Percentiles rank a stretch among this genome's conserved stretches.
These are phyloP conservation scores for Spodoptera exigua DNA, from an alignment of 2,888 invertebrate genomes.

Conservation along the genomic window DNA sequence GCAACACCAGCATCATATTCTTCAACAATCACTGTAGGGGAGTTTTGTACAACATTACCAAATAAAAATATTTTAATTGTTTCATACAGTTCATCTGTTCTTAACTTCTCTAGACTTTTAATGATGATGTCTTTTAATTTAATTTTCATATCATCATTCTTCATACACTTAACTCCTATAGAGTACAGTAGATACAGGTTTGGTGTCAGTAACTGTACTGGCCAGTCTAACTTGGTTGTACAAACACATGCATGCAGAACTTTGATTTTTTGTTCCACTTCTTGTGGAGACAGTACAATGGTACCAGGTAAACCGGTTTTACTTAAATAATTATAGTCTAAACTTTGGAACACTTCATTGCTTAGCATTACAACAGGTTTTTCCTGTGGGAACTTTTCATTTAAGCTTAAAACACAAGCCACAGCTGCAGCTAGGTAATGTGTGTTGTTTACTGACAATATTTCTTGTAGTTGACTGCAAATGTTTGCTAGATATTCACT, in stretches of 20 bases:
- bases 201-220: conserved; percentile 72
- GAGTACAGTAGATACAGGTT: conserved; percentile 82
- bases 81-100: conserved; percentile 59
- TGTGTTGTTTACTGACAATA: conserved; percentile 80
- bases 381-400: conserved; percentile 82
- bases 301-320: conserved; percentile 73
- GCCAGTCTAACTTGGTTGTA: conserved; percentile 71
- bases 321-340: conserved; percentile 67
- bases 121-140: conserved; percentile 78
- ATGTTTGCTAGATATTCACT: conserved; percentile 88
- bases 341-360: conserved; percentile 69
- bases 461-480: conserved; percentile 84
- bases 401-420: conserved; percentile 87
- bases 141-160: conserved; percentile 68
- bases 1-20: conserved; percentile 80
- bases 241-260: conserved; percentile 76
- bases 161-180: conserved; percentile 76
- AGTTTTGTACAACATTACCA: conserved; percentile 57
- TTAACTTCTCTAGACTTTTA: conserved; percentile 72
- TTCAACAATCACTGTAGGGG: conserved; percentile 64
- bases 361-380: conserved; percentile 71
- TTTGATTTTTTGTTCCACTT: conserved; percentile 77
- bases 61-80: conserved; percentile 69
- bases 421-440: conserved; percentile 86
- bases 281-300: conserved; percentile 74